Conservation (phyloP, 2,113 vertebrate species). For the Neomonachus schauinslandi region DNA sequence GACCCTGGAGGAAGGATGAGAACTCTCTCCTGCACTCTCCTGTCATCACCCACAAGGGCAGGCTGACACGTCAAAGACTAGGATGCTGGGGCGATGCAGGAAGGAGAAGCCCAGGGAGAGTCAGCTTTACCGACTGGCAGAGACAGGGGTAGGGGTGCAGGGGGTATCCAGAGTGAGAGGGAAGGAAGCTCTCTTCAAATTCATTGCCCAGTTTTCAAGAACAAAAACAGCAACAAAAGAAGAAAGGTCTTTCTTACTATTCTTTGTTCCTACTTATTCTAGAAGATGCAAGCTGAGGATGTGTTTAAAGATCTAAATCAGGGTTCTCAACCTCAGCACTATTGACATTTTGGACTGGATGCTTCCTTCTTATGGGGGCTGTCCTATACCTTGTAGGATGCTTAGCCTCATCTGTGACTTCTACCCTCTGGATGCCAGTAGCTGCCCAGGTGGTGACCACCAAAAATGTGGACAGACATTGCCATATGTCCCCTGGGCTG, state of each 20-base stretch:
- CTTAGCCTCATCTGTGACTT: not conserved
- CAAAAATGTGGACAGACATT: not conserved
- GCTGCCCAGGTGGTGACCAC: not conserved
- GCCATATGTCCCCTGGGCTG: not conserved
- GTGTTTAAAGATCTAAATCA: not conserved
- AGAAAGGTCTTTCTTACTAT: not conserved
- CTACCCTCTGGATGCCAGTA: not conserved
- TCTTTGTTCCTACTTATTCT: not conserved
- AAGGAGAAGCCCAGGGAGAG: not conserved
- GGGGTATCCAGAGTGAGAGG: not conserved
- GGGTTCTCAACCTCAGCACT: not conserved
- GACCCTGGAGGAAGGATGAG: not conserved
- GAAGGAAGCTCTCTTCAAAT: not conserved
- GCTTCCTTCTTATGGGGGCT: not conserved
- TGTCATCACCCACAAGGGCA: not conserved
- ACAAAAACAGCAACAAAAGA: not conserved
- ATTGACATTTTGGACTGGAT: not conserved
- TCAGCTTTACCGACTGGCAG: no score
- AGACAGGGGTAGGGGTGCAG: not conserved
- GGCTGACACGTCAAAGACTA: not conserved
- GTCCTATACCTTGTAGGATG: not conserved
- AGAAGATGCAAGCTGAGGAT: not conserved
- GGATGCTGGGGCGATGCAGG: not conserved
- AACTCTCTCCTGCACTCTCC: not conserved
- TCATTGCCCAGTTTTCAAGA: not conserved